Evolutionary conservation across 2,888 invertebrate species (phyloP).

Genomic region (Lagria hirta): DNA sequence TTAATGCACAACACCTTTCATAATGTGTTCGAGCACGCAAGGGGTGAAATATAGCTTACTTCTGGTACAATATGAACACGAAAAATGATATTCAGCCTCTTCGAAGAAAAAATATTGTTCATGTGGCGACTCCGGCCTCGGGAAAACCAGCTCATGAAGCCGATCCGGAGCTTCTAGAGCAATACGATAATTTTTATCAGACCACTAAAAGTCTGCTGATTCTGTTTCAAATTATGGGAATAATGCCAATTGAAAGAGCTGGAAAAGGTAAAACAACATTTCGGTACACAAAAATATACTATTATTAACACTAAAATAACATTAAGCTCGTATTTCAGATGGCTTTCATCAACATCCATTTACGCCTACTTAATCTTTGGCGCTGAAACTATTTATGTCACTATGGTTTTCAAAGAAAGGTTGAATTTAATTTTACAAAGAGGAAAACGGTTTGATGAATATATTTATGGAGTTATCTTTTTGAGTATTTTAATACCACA

Average conservation of each 20-base stretch:
- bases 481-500: constrained; percentile 71
- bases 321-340: constrained; percentile 47
- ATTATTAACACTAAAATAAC: too few relatives aligned
- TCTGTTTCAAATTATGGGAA: constrained; percentile 73
- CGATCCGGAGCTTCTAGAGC: constrained; percentile 61
- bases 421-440: constrained; percentile 46
- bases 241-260: constrained; percentile 73
- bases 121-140: constrained; percentile 32
- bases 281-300: constrained; percentile 43
- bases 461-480: constrained; percentile 74
- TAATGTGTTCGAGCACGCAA: constrained; percentile 44
- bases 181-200: constrained; percentile 70
- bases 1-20: constrained; percentile 35
- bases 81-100: constrained; percentile 18
- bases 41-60: constrained; percentile 23
- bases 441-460: constrained; percentile 72
- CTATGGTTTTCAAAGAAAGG: constrained; percentile 50
- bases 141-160: constrained; percentile 31
- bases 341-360: constrained; percentile 67
- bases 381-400: constrained; percentile 59
- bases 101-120: constrained; percentile 15
- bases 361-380: constrained; percentile 68
- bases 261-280: constrained; percentile 56
- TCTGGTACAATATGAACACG: constrained; percentile 18
- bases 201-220: constrained; percentile 71